A percentile compares a stretch with the other conserved stretches of the same genome.
Conservation (phyloP, 2,888 invertebrate species). For the Diarsia brunnea region DNA sequence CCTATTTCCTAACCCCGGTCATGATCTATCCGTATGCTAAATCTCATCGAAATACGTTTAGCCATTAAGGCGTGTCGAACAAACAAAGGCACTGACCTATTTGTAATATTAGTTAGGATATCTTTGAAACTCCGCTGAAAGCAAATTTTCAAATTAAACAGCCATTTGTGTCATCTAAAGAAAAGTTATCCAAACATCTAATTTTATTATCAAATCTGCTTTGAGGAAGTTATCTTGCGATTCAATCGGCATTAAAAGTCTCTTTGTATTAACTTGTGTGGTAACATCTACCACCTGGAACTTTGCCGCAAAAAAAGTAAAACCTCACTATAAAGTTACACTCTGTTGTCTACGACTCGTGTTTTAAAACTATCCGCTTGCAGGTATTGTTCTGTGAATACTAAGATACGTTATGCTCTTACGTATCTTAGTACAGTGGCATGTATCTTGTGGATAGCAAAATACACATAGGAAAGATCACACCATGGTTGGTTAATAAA, state of each 20-base stretch:
- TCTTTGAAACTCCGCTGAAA: background rate
- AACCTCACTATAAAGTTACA: conserved; percentile 38
- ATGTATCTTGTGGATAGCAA: no score
- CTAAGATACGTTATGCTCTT: background rate
- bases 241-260: conserved; percentile 13
- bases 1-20: background rate
- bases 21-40: background rate
- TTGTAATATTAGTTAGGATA: background rate
- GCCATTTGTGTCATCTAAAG: background rate
- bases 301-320: conserved; percentile 23
- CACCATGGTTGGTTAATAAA: no score
- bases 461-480: no score
- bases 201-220: background rate
- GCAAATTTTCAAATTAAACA: background rate
- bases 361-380: conserved; percentile 30
- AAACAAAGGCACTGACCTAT: background rate
- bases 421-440: no score
- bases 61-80: background rate
- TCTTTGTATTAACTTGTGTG: conserved; percentile 41
- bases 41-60: background rate
- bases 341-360: conserved; percentile 8
- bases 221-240: conserved; percentile 4
- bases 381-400: background rate
- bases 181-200: conserved; percentile 1
- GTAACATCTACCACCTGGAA: conserved; percentile 23